Percentiles rank a stretch among this genome's conserved stretches.
Conservation (phyloP, 2,113 vertebrate species). For the Grallaria varia region DNA sequence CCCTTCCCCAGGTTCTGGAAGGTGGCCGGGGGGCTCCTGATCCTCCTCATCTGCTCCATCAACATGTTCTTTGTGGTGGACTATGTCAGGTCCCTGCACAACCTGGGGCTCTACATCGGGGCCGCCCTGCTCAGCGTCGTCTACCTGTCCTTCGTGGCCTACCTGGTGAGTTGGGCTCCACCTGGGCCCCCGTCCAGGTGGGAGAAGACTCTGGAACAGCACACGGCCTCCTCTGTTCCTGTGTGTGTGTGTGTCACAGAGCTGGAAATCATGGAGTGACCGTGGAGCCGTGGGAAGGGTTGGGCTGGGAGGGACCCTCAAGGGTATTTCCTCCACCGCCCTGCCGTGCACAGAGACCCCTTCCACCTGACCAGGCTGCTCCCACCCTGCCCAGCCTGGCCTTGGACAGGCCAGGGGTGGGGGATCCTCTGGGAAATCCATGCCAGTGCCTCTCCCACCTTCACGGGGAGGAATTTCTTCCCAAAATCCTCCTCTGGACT, state of each 20-base stretch:
- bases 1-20: constrained; percentile 80
- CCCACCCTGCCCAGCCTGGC: not conserved
- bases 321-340: accelerated
- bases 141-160: constrained; percentile 88
- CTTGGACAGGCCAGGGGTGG: not conserved
- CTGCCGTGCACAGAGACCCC: accelerated
- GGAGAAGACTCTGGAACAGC: not conserved
- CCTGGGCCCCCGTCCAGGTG: not conserved
- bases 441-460: not conserved
- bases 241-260: not conserved
- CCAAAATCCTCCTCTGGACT: not conserved
- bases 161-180: constrained; percentile 82
- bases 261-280: accelerated
- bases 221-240: accelerated
- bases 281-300: accelerated
- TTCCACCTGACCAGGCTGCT: not conserved
- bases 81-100: constrained; percentile 84
- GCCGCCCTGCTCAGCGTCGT: constrained; percentile 80
- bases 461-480: not conserved
- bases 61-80: constrained; percentile 94
- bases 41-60: constrained; percentile 87
- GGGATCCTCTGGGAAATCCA: not conserved
- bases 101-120: constrained; percentile 79
- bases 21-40: constrained; percentile 82
- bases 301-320: not conserved